phyloP scores from a whole-genome alignment of 2,113 vertebrate species.

The Elachura formosa region DNA sequence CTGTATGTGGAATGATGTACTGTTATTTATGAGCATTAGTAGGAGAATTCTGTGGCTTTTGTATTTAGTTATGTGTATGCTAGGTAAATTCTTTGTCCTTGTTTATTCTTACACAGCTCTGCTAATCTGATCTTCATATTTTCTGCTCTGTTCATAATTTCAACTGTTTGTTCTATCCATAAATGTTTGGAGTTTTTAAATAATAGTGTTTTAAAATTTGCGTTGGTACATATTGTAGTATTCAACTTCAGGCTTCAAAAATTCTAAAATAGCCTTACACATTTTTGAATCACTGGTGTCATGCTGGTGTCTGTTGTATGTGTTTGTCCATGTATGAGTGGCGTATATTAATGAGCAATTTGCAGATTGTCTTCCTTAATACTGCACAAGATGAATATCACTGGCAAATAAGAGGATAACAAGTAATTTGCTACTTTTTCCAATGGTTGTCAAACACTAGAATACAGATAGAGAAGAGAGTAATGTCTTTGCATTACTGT shows the following conservation, averaged over 20 bases:
- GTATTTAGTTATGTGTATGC: background rate
- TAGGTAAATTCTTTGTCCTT: background rate
- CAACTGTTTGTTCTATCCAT: background rate
- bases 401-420: background rate
- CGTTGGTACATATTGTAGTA: background rate
- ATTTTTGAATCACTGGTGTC: background rate
- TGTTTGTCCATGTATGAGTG: background rate
- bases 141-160: background rate
- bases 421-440: background rate
- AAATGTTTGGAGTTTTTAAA: background rate
- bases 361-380: background rate
- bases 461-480: background rate
- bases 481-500: background rate
- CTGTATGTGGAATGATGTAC: background rate
- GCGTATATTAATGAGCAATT: background rate
- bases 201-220: background rate
- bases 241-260: background rate
- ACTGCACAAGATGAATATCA: background rate
- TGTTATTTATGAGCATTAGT: background rate
- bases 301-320: background rate
- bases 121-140: background rate
- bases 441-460: background rate
- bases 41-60: background rate
- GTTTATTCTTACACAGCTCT: background rate
- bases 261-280: background rate